Evolutionary conservation across 1,140 invertebrate genomes (phyloP).

Genomic region (Microplitis mediator): DNA sequence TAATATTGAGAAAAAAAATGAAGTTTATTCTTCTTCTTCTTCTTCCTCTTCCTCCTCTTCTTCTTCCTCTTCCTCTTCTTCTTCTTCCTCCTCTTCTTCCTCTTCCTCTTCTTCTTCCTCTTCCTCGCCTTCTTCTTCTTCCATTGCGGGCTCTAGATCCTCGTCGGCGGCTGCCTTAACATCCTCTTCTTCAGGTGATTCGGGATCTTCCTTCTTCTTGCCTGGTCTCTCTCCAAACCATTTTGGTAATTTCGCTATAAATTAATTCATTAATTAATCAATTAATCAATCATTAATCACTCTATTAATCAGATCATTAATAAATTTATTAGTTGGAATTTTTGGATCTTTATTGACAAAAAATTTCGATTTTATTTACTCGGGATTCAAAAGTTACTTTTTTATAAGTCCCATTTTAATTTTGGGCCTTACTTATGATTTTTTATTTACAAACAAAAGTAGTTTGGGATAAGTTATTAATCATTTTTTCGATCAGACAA

Average conservation of each 20-base stretch:
- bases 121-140: constrained; percentile 69
- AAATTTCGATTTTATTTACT: too few species aligned
- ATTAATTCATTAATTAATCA: not conserved
- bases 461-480: too few species aligned
- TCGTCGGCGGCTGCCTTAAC: constrained; percentile 73
- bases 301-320: not conserved
- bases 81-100: constrained; percentile 75
- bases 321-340: too few species aligned
- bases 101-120: constrained; percentile 77
- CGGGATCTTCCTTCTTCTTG: constrained; percentile 85
- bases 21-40: constrained; percentile 65
- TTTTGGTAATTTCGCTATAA: constrained; percentile 83
- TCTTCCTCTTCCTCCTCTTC: constrained; percentile 74
- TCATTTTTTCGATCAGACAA: too few species aligned
- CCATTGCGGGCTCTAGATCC: constrained; percentile 56
- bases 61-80: constrained; percentile 61
- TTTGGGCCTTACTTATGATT: too few species aligned
- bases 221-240: constrained; percentile 93
- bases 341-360: too few species aligned
- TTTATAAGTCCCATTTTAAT: too few species aligned
- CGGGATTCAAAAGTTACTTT: too few species aligned
- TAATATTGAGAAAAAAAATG: constrained; percentile 16
- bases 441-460: too few species aligned
- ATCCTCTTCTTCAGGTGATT: constrained; percentile 88
- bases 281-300: not conserved